These are phyloP conservation scores for Gobionotothen gibberifrons DNA, from an alignment of 2,797 vertebrate species.

Conservation along the genomic window DNA sequence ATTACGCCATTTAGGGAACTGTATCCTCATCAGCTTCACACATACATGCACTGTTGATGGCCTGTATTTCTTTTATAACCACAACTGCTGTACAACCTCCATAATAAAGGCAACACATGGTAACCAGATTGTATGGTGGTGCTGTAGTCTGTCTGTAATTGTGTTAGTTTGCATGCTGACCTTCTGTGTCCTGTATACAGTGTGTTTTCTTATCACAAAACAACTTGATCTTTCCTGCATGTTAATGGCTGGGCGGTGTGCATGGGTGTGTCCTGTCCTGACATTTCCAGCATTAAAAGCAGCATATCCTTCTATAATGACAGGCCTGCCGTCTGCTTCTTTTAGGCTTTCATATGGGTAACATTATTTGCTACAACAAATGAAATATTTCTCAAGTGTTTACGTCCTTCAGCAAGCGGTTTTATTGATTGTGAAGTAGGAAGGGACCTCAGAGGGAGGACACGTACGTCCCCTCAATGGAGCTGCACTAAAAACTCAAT, in stretches of 20 bases:
- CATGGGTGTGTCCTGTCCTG: constrained; percentile 53
- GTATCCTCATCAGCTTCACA: no score
- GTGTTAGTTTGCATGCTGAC: not conserved
- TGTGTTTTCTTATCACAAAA: not conserved
- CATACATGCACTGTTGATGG: no score
- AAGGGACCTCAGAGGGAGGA: constrained; percentile 18
- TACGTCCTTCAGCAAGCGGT: not conserved
- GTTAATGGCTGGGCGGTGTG: not conserved
- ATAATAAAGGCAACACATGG: not conserved
- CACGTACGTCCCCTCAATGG: constrained; percentile 22
- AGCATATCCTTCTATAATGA: not conserved
- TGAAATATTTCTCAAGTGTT: not conserved
- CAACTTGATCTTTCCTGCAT: not conserved
- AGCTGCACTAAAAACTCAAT: not conserved
- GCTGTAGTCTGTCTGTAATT: not conserved
- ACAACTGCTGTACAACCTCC: not conserved
- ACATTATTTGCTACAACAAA: not conserved
- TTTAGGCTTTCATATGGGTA: fast-evolving
- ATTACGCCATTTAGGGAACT: no score
- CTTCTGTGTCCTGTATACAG: not conserved
- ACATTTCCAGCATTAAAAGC: not conserved
- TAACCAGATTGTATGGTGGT: not conserved
- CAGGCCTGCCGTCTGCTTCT: not conserved
- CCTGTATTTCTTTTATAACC: no score
- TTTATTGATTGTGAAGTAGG: constrained; percentile 32